A percentile compares a stretch with the other conserved stretches of the same genome.
Evolutionary conservation across 2,797 vertebrate species (phyloP).

Genomic region (Pangasius larnaudii): DNA sequence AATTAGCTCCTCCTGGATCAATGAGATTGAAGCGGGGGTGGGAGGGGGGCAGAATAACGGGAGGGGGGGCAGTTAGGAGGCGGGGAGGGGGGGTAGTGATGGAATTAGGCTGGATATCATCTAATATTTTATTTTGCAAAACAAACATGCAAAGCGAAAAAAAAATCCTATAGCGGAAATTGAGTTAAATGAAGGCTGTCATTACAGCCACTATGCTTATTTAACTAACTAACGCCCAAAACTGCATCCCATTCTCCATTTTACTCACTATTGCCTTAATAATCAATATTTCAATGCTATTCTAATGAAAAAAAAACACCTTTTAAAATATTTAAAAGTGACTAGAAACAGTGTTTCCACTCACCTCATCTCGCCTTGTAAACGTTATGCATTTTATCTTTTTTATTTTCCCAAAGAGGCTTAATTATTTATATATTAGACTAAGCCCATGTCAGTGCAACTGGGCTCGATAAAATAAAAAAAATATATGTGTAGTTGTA

Average conservation of each 20-base stretch:
- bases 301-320: too few species aligned
- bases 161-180: too few species aligned
- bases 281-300: background rate
- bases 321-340: background rate
- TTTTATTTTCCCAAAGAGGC: background rate
- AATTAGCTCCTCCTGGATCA: slow-evolving; percentile 99
- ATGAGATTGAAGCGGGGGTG: slow-evolving; percentile 93
- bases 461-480: background rate
- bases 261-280: background rate
- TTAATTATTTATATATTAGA: background rate
- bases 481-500: background rate
- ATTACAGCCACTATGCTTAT: background rate
- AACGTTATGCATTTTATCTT: background rate
- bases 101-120: slow-evolving; percentile 53
- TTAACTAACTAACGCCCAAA: background rate
- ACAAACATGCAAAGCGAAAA: slow-evolving; percentile 18
- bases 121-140: slow-evolving; percentile 49
- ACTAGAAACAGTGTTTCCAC: background rate
- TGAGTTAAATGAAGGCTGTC: background rate
- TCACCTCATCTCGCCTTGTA: background rate
- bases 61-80: slow-evolving; percentile 69
- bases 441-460: background rate
- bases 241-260: background rate
- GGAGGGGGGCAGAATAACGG: slow-evolving; percentile 67
- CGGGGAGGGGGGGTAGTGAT: slow-evolving; percentile 63